Evolutionary conservation across 2,113 vertebrate species (phyloP).

Genomic region (Burhinus bistriatus): DNA sequence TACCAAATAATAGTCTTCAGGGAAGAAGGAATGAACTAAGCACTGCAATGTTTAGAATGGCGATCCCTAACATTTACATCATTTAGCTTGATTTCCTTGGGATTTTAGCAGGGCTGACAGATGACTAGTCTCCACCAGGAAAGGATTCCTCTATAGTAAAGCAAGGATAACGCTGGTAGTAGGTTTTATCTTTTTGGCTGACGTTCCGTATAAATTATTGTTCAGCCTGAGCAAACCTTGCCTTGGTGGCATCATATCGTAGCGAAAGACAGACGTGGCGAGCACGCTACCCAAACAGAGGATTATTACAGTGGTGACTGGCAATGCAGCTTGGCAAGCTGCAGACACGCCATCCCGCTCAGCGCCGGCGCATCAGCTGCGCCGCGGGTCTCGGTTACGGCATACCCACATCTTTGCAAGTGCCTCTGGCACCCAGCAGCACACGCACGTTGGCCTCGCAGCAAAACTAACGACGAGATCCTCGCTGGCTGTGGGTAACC

Average conservation of each 20-base stretch:
- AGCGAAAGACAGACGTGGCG: background rate
- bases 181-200: background rate
- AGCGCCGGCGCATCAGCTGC: background rate
- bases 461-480: rapidly evolving
- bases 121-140: background rate
- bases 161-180: background rate
- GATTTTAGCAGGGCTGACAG: background rate
- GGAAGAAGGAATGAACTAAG: background rate
- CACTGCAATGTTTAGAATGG: background rate
- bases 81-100: background rate
- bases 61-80: background rate
- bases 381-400: background rate
- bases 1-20: background rate
- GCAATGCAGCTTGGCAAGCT: background rate
- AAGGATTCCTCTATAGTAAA: background rate
- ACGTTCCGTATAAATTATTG: background rate
- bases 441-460: too few species aligned
- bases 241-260: background rate
- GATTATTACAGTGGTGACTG: background rate
- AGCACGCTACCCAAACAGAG: background rate
- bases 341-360: rapidly evolving
- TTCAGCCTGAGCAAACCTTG: background rate
- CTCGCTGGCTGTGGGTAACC: rapidly evolving
- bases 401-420: rapidly evolving
- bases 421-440: rapidly evolving